Base-by-base conservation (phyloP, 2,113 vertebrate genomes). In the Tetrao urogallus region DNA sequence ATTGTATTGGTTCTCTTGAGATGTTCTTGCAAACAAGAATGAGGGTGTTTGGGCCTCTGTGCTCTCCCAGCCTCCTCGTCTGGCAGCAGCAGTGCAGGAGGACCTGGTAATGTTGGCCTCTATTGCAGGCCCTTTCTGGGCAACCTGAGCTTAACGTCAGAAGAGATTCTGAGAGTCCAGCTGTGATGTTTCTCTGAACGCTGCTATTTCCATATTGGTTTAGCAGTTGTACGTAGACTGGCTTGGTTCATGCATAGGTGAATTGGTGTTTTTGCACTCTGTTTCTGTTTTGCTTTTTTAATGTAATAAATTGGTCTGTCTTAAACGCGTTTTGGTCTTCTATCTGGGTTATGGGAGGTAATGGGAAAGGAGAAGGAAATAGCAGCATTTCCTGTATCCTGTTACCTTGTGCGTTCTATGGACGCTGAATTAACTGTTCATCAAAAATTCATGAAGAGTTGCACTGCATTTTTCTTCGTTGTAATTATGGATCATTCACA, bases 321-420 rank as follows among this genome's bases (percentile, higher is more conserved):
- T 42, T 50, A 57, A 76, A 27, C 2, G 1, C 28, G 8, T 72
- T 82, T 83, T 89, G 78, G 74, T 75, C 73, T 60, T 74, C 66
- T 60, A 8, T n/a, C 27, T 90, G 80, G 47, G 80, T 94, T 88
- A 56, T 47, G 32, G 76, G 76, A 92, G 91, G 82, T 83, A 56
- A 91, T 93, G 89, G 72, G 79, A 83, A 86, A 61, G 92, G 45
- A 95, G 82, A 88, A 88, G 93, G 95, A 95, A 93, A 65, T 89
- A 94, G 94, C 94, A 96, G 95, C 91, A 90, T 91, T 97, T 97
- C 96, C 96, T 97, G 94, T 76, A 95, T 96, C 93, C 96, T 97
- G 96, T 96, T 96, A 93, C 95, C 95, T 85, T 76, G 85, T 87
- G 93, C 83, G 92, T 91, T 95, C 84, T 89, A 58, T 83, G 94